phyloP scores from a whole-genome alignment of 2,797 vertebrate genomes.

The Neopelma chrysocephalum region DNA sequence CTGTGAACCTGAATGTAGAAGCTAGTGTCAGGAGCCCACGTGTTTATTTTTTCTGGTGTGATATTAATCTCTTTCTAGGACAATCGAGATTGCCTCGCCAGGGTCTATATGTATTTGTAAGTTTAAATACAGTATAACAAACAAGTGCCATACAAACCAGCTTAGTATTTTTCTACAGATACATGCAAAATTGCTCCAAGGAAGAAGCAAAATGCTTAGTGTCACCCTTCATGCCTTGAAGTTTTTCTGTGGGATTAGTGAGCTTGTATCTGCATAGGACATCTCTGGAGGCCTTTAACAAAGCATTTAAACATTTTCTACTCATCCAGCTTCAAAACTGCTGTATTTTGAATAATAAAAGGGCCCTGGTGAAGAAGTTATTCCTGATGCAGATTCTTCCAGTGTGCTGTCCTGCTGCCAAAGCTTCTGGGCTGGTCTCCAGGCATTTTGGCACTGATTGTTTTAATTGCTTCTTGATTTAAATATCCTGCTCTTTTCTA shows the following conservation, averaged over 20 bases:
- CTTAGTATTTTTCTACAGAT: not conserved
- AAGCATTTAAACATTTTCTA: not conserved
- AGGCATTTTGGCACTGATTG: not conserved
- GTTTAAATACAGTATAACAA: not conserved
- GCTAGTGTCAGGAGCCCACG: not conserved
- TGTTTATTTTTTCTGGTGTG: not conserved
- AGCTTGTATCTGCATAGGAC: not conserved
- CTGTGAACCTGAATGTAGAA: not conserved
- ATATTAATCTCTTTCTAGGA: not conserved
- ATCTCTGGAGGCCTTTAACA: not conserved
- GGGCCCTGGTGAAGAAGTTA: not conserved
- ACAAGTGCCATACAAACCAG: not conserved
- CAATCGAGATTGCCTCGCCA: not conserved
- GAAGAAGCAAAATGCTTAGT: not conserved
- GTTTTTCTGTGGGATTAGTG: not conserved
- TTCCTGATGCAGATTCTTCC: not conserved
- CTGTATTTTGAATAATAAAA: slow-evolving; percentile 2
- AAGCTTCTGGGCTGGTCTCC: not conserved
- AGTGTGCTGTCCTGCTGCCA: not conserved
- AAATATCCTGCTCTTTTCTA: not conserved
- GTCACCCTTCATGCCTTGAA: not conserved
- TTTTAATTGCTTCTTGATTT: slow-evolving; percentile 31
- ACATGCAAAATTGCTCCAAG: not conserved
- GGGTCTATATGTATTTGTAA: not conserved
- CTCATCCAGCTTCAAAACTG: not conserved